A percentile compares a stretch with the other conserved stretches of the same genome.
Evolutionary conservation across 1,140 invertebrate species (phyloP).

Genomic region (Diorhabda carinulata): DNA sequence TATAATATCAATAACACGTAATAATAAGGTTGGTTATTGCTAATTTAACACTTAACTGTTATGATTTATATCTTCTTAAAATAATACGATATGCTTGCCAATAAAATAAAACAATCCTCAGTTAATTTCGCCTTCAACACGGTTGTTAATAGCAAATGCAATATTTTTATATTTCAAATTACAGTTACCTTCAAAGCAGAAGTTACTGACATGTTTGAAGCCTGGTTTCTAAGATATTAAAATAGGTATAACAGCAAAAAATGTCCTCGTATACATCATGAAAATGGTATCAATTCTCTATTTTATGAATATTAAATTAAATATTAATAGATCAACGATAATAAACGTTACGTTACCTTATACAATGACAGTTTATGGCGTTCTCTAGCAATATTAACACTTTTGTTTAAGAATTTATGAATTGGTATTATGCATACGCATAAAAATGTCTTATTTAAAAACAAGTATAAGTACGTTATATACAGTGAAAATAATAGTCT

Average conservation of each 20-base stretch:
- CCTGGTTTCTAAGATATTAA: too few relatives aligned
- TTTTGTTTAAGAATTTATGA: too few relatives aligned
- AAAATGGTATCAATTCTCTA: neutral
- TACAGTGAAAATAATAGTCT: too few relatives aligned
- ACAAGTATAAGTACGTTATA: too few relatives aligned
- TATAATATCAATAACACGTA: neutral
- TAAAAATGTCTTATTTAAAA: too few relatives aligned
- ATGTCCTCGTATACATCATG: neutral
- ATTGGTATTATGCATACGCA: too few relatives aligned
- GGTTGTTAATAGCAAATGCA: neutral
- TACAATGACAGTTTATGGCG: too few relatives aligned
- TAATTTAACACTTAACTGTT: neutral
- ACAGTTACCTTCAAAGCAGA: neutral
- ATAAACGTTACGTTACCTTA: too few relatives aligned
- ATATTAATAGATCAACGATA: too few relatives aligned
- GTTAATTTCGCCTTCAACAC: neutral
- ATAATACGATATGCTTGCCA: neutral
- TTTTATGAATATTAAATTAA: neutral
- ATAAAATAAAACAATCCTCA: neutral
- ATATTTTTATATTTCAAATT: neutral
- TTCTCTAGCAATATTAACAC: too few relatives aligned
- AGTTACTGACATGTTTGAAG: conserved; percentile 1
- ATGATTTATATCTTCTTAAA: neutral
- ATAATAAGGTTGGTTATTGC: neutral
- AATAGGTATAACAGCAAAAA: neutral